Base-by-base conservation (phyloP, 1,140 invertebrate species). In the Drosophila virilis region DNA sequence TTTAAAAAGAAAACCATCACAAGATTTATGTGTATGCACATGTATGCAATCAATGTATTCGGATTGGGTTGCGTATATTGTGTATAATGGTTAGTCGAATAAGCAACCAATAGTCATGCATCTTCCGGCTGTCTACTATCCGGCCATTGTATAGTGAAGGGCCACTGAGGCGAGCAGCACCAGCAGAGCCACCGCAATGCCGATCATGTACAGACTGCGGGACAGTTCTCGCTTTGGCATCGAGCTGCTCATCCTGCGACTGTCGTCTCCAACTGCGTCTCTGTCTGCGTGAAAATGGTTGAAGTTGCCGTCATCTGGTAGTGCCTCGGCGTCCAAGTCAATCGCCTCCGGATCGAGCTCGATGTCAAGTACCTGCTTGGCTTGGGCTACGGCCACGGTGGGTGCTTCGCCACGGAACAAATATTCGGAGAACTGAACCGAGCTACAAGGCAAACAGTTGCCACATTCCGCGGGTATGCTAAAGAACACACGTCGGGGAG, bases 361-460 rank as follows among this genome's bases (percentile, higher is more conserved):
- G 1, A 92, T 65, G 65, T 92, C 91, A 5, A 92, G 80, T 15
- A 91, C 74, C 61, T 91, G 86, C 50, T 92, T 92, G 5, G 91
- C 91, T 32, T 92, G 91, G 7, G 85, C 72, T 6, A 90, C 80
- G 0, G 77, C 90, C 3, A 91, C 88, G 9, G 91, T 90, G 54
- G 91, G 84, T 0, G 88, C 86, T 64, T 92, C 91, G 8, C 90
- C 91, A 12, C 90, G 84, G 48, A 92, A 92, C 40, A 92, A 37
- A 68, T 92, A 92, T 22, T 92, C 91, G 6, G 85, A 92, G 55
- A 91, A 92, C 72, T 92, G 89, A 45, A 92, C 74, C 1, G 65
- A 28, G 10, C 17, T 66, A 3, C 10, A 46, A 6, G 15, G 8
- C 13, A 33, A 2, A 22, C 45, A 32, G 48, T 50, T 2, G 32